Base-by-base conservation (phyloP, 2,888 invertebrate species). In the Cephus rjabovi region DNA sequence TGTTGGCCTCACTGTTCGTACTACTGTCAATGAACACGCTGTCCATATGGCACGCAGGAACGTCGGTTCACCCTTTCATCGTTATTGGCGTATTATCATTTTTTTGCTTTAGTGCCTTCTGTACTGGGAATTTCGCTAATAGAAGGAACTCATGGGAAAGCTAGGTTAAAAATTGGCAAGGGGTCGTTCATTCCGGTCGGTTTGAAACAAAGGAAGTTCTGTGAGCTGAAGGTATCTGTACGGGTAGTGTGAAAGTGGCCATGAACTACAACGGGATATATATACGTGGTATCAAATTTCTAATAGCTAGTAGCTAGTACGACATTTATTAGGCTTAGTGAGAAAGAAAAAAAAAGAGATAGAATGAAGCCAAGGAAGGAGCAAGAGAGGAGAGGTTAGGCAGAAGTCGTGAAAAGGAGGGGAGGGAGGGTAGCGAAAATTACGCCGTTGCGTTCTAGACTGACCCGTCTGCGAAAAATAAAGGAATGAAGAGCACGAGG, bases 361-460 rank as follows among this genome's bases (percentile, higher is more conserved):
- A 33, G 4, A 4, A 4, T 40, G 68, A 75, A 71, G 69, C 73
- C 56, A 78, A 40, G 70, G 23, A 76, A 75, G 40, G 23, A 40
- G 40, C 40, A 40, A 40, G 23, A 2, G 56, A 35, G 40, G 75
- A 75, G 30, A n/a, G 34, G 12, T 34, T 12, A 31, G 34, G 34
- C n/a, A 34, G 12, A 74, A 34, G 12, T n/a, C 15, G 33, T 3
- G 23, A 35, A 12, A 3, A 3, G 12, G 34, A 11, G 11, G 34
- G 34, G 4, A 4, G 12, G 15, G 31, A 15, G 40, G 35, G 4
- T 9, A 70, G 33, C 83, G 83, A 86, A 86, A 86, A 87, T 86
- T 86, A 84, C 84, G 34, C 71, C 0, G 23, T 74, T 74, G 37
- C 74, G 34, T 74, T 74, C 30, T 37, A 34, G 74, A 35, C 74